Base-by-base conservation (phyloP, 2,888 invertebrate genomes). In the Toxonevra muliebris region DNA sequence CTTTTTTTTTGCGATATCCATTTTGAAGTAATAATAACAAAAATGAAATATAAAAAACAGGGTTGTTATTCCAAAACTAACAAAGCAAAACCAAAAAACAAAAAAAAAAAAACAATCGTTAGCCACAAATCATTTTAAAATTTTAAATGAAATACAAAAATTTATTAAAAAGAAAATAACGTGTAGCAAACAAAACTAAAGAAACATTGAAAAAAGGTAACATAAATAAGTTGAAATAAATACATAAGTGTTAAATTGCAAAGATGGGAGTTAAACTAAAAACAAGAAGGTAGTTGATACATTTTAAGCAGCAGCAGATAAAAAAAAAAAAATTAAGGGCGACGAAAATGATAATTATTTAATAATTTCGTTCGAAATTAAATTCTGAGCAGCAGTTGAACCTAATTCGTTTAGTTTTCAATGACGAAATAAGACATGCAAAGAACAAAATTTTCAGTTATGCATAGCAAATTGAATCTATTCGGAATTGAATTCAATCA, bases 61-160 rank as follows among this genome's bases (percentile, higher is more conserved):
- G 73, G 72, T 73, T 73, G 72, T 73, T 71, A 73, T 58, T 42
- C 57, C 68, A 65, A 69, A 71, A 73, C 69, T 71, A 73, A 63
- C 55, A 54, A 68, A 59, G 43, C 43, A 59, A 69, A 68, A 65
- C 69, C 69, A 69, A 71, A 67, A 42, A 66, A 67, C 66, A 69
- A 71, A 61, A 69, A 71, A 61, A 69, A 73, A 66, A 71, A 72
- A 73, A 74, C 74, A 74, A 74, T 74, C 74, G 74, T 74, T 73
- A 71, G 69, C 70, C 71, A 73, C 73, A 72, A 72, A 74, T 71
- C 72, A 73, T 73, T 73, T 73, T 71, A 68, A 69, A 30, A 30
- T 30, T 30, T 30, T 30, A 30, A n/a, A 30, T 30, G 30, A 30
- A 30, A 63, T 62, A 55, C 53, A 58, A 63, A 69, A 42, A 19